A percentile compares a stretch with the other conserved stretches of the same genome.
Evolutionary conservation across 2,797 vertebrate species (phyloP).

Genomic region (Gadopsis marmoratus): DNA sequence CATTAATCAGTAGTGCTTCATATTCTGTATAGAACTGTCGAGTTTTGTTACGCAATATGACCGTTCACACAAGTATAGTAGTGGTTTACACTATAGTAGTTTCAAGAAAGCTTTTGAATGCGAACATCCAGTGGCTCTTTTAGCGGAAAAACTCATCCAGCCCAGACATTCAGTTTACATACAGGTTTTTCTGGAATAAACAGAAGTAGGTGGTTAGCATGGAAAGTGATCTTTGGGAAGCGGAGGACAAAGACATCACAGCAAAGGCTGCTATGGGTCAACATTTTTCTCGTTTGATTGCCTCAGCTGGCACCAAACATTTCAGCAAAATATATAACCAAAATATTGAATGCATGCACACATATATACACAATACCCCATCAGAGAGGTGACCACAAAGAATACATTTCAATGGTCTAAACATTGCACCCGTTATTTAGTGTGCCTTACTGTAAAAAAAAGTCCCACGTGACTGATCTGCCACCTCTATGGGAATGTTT

Average conservation of each 20-base stretch:
- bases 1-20: neutral
- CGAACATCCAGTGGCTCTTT: neutral
- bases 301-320: neutral
- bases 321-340: neutral
- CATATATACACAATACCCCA: neutral
- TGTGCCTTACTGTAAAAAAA: neutral
- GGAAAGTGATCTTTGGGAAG: neutral
- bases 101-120: neutral
- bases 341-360: neutral
- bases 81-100: neutral
- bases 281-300: neutral
- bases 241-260: neutral
- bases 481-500: neutral
- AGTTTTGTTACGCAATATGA: neutral
- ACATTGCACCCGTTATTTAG: neutral
- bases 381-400: neutral
- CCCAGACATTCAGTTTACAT: neutral
- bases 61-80: neutral
- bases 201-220: neutral
- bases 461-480: neutral
- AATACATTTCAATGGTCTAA: neutral
- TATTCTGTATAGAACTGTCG: neutral
- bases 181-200: slow-evolving; percentile 4
- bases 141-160: neutral
- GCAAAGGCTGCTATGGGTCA: neutral